These are phyloP conservation scores for Bolborhynchus lineola DNA, from an alignment of 2,113 vertebrate species.

Conservation along the genomic window DNA sequence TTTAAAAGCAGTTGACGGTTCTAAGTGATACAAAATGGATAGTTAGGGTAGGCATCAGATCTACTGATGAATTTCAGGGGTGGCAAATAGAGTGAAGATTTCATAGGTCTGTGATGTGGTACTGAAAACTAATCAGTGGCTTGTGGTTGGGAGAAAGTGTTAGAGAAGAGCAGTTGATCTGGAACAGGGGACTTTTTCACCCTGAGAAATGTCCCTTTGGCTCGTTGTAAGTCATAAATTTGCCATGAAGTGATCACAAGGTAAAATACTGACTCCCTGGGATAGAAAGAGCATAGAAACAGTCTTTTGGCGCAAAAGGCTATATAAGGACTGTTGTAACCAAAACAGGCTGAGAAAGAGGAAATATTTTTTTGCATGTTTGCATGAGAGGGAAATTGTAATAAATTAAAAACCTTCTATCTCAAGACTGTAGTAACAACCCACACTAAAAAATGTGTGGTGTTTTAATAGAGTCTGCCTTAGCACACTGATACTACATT, in stretches of 20 bases:
- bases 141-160: not conserved
- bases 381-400: not conserved
- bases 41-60: not conserved
- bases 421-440: not conserved
- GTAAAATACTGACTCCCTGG: not conserved
- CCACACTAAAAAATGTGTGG: not conserved
- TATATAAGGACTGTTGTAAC: not conserved
- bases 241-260: not conserved
- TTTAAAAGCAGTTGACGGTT: not conserved
- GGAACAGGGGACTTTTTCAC: not conserved
- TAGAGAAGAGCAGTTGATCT: not conserved
- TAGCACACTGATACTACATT: not conserved
- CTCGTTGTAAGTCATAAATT: not conserved
- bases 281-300: not conserved
- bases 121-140: not conserved
- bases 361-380: not conserved
- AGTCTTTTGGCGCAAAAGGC: not conserved
- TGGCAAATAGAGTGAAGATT: not conserved
- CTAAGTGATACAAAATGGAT: not conserved
- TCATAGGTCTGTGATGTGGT: not conserved
- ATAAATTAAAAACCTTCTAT: not conserved
- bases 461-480: not conserved
- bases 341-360: not conserved
- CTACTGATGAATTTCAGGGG: not conserved
- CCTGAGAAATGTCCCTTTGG: not conserved